Evolutionary conservation across 1,140 invertebrate species (phyloP).

Genomic region (Plectrocnemia conspersa): DNA sequence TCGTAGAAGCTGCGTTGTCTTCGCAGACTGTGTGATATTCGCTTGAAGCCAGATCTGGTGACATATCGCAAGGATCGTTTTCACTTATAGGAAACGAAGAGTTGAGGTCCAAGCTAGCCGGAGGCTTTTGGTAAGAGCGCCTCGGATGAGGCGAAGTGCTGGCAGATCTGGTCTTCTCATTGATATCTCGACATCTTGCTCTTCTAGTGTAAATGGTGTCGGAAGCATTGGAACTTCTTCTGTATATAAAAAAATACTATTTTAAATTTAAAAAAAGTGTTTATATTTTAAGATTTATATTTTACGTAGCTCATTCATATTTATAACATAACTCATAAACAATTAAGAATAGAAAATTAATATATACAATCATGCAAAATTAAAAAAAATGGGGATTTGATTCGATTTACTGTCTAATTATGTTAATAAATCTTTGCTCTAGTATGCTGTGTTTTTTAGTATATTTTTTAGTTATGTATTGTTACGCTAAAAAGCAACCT

Average conservation of each 20-base stretch:
- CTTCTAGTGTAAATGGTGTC: conserved; percentile 39
- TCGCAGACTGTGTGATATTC: conserved; percentile 34
- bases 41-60: conserved; percentile 25
- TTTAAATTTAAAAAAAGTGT: neutral
- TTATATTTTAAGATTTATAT: neutral
- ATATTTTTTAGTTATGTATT: too few species aligned
- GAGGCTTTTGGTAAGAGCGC: neutral
- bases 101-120: conserved; percentile 21
- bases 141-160: conserved; percentile 28
- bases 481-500: too few species aligned
- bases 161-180: conserved; percentile 22
- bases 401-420: too few species aligned
- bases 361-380: too few species aligned
- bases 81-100: conserved; percentile 17
- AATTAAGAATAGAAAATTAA: too few species aligned
- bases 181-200: conserved; percentile 34
- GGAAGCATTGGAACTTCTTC: conserved; percentile 41
- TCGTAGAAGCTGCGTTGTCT: conserved; percentile 17
- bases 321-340: too few species aligned
- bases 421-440: too few species aligned
- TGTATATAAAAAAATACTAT: conserved; percentile 15
- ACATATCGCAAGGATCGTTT: conserved; percentile 21
- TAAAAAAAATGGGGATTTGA: too few species aligned
- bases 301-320: neutral
- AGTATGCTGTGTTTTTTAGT: too few species aligned